These are phyloP conservation scores for Polypedilum vanderplanki DNA, from an alignment of 1,140 invertebrate species.

Conservation along the genomic window DNA sequence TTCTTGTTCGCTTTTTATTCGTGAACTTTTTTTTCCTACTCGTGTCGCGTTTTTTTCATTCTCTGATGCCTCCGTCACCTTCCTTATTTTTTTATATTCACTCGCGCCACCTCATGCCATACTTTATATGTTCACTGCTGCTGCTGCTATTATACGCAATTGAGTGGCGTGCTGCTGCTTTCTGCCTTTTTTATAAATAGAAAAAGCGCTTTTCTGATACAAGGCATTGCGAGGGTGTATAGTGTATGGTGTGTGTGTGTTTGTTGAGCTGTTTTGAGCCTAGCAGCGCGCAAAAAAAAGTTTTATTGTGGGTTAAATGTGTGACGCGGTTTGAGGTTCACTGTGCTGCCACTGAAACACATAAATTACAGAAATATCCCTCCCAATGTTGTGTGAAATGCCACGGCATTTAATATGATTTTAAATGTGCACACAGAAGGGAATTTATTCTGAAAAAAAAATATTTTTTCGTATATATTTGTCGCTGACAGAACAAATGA, in stretches of 20 bases:
- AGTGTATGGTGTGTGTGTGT: background rate
- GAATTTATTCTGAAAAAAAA: background rate
- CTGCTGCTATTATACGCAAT: background rate
- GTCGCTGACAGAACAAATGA: background rate
- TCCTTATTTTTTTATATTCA: background rate
- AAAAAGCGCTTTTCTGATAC: background rate
- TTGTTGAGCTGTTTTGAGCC: too few relatives aligned
- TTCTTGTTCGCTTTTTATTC: background rate
- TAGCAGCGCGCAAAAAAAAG: background rate
- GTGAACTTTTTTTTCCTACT: background rate
- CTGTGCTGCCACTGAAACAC: background rate
- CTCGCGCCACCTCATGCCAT: background rate
- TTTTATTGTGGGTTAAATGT: slow-evolving; percentile 3
- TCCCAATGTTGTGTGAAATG: background rate
- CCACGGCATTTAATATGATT: slow-evolving; percentile 18
- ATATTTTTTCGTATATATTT: background rate
- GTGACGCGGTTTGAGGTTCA: slow-evolving; percentile 13
- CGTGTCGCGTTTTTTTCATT: background rate
- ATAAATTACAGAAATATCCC: slow-evolving; percentile 14
- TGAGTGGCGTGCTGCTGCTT: slow-evolving; percentile 12
- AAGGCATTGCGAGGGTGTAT: background rate
- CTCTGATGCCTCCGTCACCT: background rate
- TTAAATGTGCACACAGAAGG: background rate
- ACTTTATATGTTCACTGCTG: background rate
- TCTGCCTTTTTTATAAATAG: slow-evolving; percentile 1